Evolutionary conservation across 2,797 vertebrate genomes (phyloP).

Genomic region (Argya squamiceps): DNA sequence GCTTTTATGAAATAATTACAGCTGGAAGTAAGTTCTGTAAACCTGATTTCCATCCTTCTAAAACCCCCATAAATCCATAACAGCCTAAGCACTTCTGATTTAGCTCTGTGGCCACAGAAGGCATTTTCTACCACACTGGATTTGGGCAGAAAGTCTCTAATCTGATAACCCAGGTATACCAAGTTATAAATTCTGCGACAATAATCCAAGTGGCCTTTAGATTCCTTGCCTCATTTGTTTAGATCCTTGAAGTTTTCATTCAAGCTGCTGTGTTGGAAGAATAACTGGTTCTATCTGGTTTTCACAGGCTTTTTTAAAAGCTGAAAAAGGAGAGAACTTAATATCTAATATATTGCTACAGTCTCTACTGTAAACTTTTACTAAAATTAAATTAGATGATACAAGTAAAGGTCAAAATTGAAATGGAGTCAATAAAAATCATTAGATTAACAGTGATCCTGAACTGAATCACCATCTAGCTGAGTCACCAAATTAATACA

Average conservation of each 20-base stretch:
- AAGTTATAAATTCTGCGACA: not conserved
- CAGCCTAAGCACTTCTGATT: not conserved
- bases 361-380: not conserved
- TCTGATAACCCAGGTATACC: not conserved
- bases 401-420: not conserved
- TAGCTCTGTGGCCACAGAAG: not conserved
- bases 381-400: not conserved
- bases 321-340: not conserved
- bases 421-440: conserved; percentile 14
- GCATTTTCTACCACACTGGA: not conserved
- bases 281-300: not conserved
- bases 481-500: not conserved
- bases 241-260: not conserved
- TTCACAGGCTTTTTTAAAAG: not conserved
- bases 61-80: not conserved
- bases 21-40: conserved; percentile 12
- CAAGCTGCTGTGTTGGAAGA: not conserved
- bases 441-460: not conserved
- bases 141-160: not conserved
- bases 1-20: not conserved
- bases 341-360: not conserved
- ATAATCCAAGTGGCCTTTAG: not conserved
- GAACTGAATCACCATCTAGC: not conserved
- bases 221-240: not conserved
- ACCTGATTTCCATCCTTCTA: not conserved